Base-by-base conservation (phyloP, 2,797 vertebrate species). In the Lagocephalus sceleratus region DNA sequence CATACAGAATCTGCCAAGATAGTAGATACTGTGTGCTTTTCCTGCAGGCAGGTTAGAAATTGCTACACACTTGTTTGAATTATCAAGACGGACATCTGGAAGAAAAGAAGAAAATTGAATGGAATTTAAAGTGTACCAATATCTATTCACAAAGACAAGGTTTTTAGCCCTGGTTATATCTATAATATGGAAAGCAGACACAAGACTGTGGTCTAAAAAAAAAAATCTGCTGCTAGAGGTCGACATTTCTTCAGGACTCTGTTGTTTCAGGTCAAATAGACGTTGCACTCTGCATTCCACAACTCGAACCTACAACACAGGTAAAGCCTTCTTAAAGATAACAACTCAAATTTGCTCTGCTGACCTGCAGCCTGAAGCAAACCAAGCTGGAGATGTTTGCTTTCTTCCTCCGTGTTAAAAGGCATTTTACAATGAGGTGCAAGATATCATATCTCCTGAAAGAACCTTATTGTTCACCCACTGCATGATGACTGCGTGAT, bases 211-310 rank as follows among this genome's bases (percentile, higher is more conserved):
- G 19, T 9, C n/a, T n/a, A n/a, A n/a, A 20, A 20, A 42, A 41
- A 0, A 15, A 8, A 47, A 11, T n/a, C 14, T 48, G 38, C 2
- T 12, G 32, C 9, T 35, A 42, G 3, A 38, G 17, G 16, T 10
- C 15, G 44, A 54, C 41, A 39, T 4, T 1, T 20, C n/a, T 14
- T 48, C 23, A 25, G 19, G n/a, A 44, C 11, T 0, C 15, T 21
- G 20, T 2, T 61, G 29, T 51, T 52, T 25, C 16, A 21, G 20
- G 52, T 23, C 44, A 20, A n/a, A 54, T 20, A n/a, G 11, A 35
- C 6, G 23, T 48, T 47, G 53, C 58, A 42, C 53, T 73, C 63
- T 26, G 78, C 71, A 67, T 69, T 76, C 66, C 57, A 19, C 21
- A 50, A 20, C 21, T 17, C 20, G 59, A 40, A 54, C 29, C 20